These are phyloP conservation scores for Urocolius indicus DNA, from an alignment of 2,113 vertebrate genomes.

Conservation along the genomic window DNA sequence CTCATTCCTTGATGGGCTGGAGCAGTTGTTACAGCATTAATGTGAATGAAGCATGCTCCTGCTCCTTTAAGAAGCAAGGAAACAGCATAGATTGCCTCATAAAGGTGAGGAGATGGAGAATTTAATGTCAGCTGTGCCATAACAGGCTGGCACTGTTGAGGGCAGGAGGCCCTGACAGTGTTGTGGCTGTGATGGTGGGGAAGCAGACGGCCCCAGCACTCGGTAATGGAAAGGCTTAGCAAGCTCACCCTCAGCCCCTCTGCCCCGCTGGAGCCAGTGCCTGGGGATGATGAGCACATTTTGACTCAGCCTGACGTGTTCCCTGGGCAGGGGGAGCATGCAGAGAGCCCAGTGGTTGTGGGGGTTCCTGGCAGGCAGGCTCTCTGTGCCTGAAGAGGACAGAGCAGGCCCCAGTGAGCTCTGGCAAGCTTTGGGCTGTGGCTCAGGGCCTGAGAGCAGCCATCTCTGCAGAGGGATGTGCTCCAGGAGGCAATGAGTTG, in stretches of 20 bases:
- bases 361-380: background rate
- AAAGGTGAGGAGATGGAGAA: background rate
- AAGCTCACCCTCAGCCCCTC: background rate
- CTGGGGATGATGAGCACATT: background rate
- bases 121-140: background rate
- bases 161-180: background rate
- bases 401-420: background rate
- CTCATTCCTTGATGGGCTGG: background rate
- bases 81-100: background rate
- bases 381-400: background rate
- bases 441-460: background rate
- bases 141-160: background rate
- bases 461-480: constrained; percentile 1
- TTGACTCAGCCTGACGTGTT: background rate
- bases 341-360: constrained; percentile 1
- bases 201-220: background rate
- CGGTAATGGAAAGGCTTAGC: constrained; percentile 39
- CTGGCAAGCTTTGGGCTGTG: background rate
- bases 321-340: background rate
- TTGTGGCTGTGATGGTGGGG: background rate
- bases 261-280: background rate
- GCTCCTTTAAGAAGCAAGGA: background rate
- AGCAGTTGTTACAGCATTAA: background rate
- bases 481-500: constrained; percentile 15
- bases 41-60: background rate